Evolutionary conservation across 2,888 invertebrate species (phyloP).

Genomic region (Synanthedon vespiformis): DNA sequence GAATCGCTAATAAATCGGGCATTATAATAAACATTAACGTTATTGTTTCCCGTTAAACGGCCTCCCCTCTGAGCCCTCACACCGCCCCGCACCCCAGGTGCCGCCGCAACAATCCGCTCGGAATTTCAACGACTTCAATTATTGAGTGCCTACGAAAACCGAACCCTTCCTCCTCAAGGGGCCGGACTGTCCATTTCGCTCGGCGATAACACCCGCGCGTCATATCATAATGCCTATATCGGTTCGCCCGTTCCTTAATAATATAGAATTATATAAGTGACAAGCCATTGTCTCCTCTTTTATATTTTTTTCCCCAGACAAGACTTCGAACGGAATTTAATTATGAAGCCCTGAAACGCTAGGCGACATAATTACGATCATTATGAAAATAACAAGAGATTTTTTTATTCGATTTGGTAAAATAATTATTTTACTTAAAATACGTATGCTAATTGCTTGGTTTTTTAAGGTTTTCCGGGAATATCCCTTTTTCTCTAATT

Average conservation of each 20-base stretch:
- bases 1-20: slow-evolving; percentile 63
- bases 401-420: neutral
- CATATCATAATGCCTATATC: slow-evolving; percentile 17
- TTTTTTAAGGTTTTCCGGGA: neutral
- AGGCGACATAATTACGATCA: neutral
- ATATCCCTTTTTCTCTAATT: too few species aligned
- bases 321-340: slow-evolving; percentile 25
- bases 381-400: neutral
- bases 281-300: slow-evolving; percentile 40
- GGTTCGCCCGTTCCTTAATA: neutral
- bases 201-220: slow-evolving; percentile 48
- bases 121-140: slow-evolving; percentile 69
- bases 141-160: slow-evolving; percentile 63
- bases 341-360: slow-evolving; percentile 15
- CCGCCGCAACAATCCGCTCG: slow-evolving; percentile 56
- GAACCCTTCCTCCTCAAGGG: slow-evolving; percentile 63
- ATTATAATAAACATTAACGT: slow-evolving; percentile 67
- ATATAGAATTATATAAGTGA: slow-evolving; percentile 27
- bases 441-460: neutral
- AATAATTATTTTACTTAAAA: neutral
- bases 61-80: slow-evolving; percentile 12
- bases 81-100: slow-evolving; percentile 32
- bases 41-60: slow-evolving; percentile 57
- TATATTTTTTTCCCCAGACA: slow-evolving; percentile 22
- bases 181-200: slow-evolving; percentile 57